Conservation (phyloP, 1,140 invertebrate species). For the Tyrophagus putrescentiae region DNA sequence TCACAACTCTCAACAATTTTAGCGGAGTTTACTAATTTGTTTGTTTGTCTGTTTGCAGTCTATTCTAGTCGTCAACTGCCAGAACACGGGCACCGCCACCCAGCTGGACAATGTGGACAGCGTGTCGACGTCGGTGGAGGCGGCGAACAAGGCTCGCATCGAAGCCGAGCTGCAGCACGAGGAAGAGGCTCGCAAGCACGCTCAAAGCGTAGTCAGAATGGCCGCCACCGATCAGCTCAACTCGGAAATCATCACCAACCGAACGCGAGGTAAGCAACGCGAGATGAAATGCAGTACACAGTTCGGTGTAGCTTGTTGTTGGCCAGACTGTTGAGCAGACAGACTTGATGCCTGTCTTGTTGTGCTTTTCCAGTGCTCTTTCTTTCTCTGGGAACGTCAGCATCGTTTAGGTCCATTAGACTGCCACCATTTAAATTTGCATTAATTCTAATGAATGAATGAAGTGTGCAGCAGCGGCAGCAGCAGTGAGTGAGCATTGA, state of each 20-base stretch:
- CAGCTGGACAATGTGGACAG: constrained; percentile 8
- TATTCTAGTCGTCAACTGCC: not conserved
- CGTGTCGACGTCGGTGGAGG: not conserved
- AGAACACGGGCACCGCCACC: constrained; percentile 5
- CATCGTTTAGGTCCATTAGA: too few relatives aligned
- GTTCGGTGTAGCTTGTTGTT: constrained; percentile 14
- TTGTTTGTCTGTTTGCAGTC: not conserved
- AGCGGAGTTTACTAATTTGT: too few relatives aligned
- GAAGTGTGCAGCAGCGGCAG: too few relatives aligned
- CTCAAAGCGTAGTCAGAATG: constrained; percentile 28
- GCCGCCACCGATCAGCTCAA: constrained; percentile 29
- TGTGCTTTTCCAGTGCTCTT: too few relatives aligned
- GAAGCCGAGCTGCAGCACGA: not conserved
- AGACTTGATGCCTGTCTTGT: too few relatives aligned
- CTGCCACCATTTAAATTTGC: too few relatives aligned
- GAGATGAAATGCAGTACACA: not conserved
- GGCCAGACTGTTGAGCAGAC: too few relatives aligned
- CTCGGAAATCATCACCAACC: constrained; percentile 30
- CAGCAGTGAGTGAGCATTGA: too few relatives aligned
- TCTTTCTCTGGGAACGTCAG: too few relatives aligned
- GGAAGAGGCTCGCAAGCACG: constrained; percentile 11
- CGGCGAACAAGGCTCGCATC: constrained; percentile 5
- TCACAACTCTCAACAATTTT: too few relatives aligned
- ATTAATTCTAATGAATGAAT: too few relatives aligned
- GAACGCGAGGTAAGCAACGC: constrained; percentile 26